Evolutionary conservation across 92 coral and sea anemone genomes (phyloP).

Genomic region (Bergia sp.): DNA sequence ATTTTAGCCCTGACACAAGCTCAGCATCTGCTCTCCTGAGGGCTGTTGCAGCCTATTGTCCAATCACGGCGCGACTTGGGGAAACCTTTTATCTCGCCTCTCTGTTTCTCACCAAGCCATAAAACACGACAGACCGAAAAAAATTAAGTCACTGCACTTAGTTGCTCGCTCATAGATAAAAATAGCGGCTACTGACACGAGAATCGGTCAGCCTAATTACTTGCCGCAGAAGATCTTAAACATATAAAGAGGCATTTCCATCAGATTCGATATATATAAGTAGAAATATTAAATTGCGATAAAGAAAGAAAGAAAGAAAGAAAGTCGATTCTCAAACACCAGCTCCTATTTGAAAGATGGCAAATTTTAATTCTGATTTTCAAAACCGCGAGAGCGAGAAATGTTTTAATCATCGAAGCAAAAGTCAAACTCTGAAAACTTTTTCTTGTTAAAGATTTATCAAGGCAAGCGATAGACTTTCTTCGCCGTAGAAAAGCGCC

Average conservation of each 20-base stretch:
- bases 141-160: constrained; percentile 68
- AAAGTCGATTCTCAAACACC: neutral
- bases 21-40: constrained; percentile 27
- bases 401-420: neutral
- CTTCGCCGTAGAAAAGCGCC: neutral
- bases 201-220: neutral
- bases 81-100: neutral
- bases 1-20: constrained; percentile 72
- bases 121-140: constrained; percentile 43
- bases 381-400: neutral
- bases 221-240: neutral
- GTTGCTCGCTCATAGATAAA: constrained; percentile 65
- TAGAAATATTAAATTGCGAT: neutral
- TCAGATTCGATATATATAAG: neutral
- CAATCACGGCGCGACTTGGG: constrained; percentile 55
- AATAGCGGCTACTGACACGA: constrained; percentile 44
- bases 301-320: neutral
- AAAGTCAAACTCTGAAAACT: neutral
- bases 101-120: neutral
- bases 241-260: too few species aligned
- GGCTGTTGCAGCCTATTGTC: constrained; percentile 30
- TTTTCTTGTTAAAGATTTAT: neutral
- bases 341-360: neutral
- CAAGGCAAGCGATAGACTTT: neutral
- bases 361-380: neutral